Percentiles rank a stretch among this genome's conserved stretches.
phyloP scores from a whole-genome alignment of 2,113 vertebrate species.

The Lampris megalopsis region DNA sequence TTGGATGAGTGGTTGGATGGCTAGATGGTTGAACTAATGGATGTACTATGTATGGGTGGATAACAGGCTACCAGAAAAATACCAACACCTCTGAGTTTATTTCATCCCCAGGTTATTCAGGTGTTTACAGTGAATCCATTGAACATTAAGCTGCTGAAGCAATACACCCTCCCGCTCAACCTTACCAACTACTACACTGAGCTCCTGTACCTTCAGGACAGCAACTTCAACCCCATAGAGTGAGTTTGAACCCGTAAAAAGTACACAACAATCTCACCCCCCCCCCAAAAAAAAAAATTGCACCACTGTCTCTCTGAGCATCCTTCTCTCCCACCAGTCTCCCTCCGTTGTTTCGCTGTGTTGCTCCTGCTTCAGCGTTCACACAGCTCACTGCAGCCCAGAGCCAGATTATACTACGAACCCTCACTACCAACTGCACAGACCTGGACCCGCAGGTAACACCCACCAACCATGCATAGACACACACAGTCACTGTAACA shows the following conservation, averaged over 20 bases:
- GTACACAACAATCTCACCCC: neutral
- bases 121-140: conserved; percentile 68
- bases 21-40: neutral
- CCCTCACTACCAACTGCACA: conserved; percentile 61
- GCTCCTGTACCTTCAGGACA: conserved; percentile 70
- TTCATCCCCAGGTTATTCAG: conserved; percentile 62
- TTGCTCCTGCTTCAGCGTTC: conserved; percentile 65
- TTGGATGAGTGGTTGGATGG: too few species aligned
- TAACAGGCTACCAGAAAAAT: neutral
- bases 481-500: neutral
- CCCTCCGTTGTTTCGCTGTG: conserved; percentile 61
- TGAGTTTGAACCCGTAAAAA: conserved; percentile 55
- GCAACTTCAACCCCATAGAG: conserved; percentile 73
- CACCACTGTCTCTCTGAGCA: neutral
- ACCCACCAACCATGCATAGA: neutral
- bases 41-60: neutral
- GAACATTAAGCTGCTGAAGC: conserved; percentile 75
- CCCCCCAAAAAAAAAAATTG: neutral
- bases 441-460: conserved; percentile 67
- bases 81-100: neutral
- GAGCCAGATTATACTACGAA: conserved; percentile 22
- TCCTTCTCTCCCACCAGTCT: conserved; percentile 61
- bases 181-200: conserved; percentile 65
- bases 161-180: conserved; percentile 38
- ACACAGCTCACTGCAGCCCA: conserved; percentile 47